Percentiles rank a stretch among this genome's conserved stretches.
Conservation (phyloP, 2,888 invertebrate genomes). For the Hypomecis punctinalis region DNA sequence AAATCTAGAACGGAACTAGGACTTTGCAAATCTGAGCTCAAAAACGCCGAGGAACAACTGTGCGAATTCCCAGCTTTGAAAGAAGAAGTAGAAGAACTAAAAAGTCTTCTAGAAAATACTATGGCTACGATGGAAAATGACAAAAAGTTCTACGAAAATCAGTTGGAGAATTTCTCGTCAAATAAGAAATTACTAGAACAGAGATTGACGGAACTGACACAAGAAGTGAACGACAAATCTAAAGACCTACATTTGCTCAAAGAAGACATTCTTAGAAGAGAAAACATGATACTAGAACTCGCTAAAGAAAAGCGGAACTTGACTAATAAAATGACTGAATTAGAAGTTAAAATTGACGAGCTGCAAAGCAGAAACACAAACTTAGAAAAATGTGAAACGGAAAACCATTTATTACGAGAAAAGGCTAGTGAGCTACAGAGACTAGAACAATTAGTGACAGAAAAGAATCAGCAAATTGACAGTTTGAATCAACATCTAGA, state of each 20-base stretch:
- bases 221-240: slow-evolving; percentile 81
- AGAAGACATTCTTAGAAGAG: slow-evolving; percentile 84
- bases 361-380: slow-evolving; percentile 72
- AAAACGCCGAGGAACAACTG: slow-evolving; percentile 82
- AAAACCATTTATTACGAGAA: slow-evolving; percentile 78
- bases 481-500: slow-evolving; percentile 80
- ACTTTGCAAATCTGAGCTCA: slow-evolving; percentile 81
- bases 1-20: slow-evolving; percentile 83
- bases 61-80: slow-evolving; percentile 81
- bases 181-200: slow-evolving; percentile 83
- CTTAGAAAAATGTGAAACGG: slow-evolving; percentile 70
- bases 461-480: slow-evolving; percentile 83
- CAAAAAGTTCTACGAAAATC: slow-evolving; percentile 84
- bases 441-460: slow-evolving; percentile 82
- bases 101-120: slow-evolving; percentile 76
- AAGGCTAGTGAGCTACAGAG: slow-evolving; percentile 78
- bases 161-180: slow-evolving; percentile 80
- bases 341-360: slow-evolving; percentile 81
- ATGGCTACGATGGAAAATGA: slow-evolving; percentile 82
- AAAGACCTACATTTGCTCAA: slow-evolving; percentile 82
- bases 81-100: slow-evolving; percentile 78
- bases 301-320: slow-evolving; percentile 85
- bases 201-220: slow-evolving; percentile 84
- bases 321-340: slow-evolving; percentile 75
- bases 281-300: slow-evolving; percentile 84